A percentile compares a stretch with the other conserved stretches of the same genome.
These are phyloP conservation scores for Sigmodon hispidus DNA, from an alignment of 2,113 vertebrate species.

Conservation along the genomic window DNA sequence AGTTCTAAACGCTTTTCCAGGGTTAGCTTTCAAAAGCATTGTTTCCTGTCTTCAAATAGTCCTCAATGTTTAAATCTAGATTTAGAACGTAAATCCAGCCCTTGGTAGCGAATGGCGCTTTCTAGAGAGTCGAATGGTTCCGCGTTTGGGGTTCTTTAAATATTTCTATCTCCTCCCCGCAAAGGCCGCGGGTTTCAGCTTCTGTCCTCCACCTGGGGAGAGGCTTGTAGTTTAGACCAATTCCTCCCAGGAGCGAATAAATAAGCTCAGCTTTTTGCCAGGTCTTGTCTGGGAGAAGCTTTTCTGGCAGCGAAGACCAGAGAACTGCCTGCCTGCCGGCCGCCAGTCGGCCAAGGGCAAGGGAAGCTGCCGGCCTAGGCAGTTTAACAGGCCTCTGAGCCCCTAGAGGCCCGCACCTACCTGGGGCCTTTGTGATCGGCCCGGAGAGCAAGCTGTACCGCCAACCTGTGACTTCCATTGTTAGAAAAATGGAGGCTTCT, in stretches of 20 bases:
- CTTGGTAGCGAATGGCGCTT: neutral
- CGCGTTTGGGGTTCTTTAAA: neutral
- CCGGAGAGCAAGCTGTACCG: neutral
- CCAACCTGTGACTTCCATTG: neutral
- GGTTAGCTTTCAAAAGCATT: neutral
- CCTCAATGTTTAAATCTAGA: neutral
- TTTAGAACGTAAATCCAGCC: neutral
- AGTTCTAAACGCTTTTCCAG: neutral
- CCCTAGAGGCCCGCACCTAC: neutral
- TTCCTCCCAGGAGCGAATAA: accelerated
- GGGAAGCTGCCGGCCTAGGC: neutral
- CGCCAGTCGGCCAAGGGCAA: conserved; percentile 61
- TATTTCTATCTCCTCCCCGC: neutral
- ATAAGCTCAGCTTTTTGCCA: neutral
- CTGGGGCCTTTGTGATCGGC: neutral
- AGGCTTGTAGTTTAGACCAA: neutral
- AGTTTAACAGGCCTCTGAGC: neutral
- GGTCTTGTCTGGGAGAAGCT: neutral
- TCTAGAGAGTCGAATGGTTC: accelerated
- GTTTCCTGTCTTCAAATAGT: neutral
- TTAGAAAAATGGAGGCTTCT: neutral
- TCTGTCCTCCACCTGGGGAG: neutral
- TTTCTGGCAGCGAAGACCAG: neutral
- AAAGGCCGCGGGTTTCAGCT: neutral
- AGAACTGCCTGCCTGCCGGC: neutral